A percentile compares a stretch with the other conserved stretches of the same genome.
Conservation (phyloP, 2,888 invertebrate species). For the Ormyrus labotus region DNA sequence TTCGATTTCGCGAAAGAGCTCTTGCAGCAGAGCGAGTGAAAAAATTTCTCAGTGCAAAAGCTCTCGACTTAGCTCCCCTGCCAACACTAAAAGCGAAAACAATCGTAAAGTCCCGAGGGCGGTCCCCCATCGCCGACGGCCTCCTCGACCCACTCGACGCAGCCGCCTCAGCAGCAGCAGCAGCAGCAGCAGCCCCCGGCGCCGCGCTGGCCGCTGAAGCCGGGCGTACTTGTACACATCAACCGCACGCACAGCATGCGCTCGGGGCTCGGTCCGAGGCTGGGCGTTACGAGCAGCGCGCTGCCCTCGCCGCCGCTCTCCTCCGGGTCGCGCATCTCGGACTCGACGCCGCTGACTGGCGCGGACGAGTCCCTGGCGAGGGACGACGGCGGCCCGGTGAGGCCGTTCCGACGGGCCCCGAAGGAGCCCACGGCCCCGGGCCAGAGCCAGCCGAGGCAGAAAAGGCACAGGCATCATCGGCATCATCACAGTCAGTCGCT, state of each 20-base stretch:
- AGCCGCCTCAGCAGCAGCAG: constrained; percentile 58
- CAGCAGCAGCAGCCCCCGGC: constrained; percentile 75
- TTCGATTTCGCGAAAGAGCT: too few relatives aligned
- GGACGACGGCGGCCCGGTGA: constrained; percentile 59
- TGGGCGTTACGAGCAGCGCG: background rate
- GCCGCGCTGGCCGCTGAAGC: constrained; percentile 90
- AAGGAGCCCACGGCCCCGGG: constrained; percentile 58
- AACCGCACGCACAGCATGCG: constrained; percentile 86
- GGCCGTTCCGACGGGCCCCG: constrained; percentile 63
- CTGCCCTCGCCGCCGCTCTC: constrained; percentile 27
- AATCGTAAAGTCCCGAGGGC: constrained; percentile 76
- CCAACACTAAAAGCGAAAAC: background rate
- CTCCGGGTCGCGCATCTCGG: constrained; percentile 10
- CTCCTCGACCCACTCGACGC: constrained; percentile 67
- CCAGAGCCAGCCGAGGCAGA: constrained; percentile 51
- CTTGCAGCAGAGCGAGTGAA: too few relatives aligned
- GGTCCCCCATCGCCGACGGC: constrained; percentile 72
- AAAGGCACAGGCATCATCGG: constrained; percentile 15
- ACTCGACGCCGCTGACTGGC: constrained; percentile 33
- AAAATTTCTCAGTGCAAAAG: too few relatives aligned
- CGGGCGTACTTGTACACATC: constrained; percentile 91
- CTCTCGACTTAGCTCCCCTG: too few relatives aligned
- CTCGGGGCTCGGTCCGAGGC: constrained; percentile 64
- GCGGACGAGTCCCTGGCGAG: constrained; percentile 42
- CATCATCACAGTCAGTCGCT: constrained; percentile 7